Percentiles rank a stretch among this genome's conserved stretches.
phyloP scores from a whole-genome alignment of 2,888 invertebrate species.

The Zhuqinia jingwanae region DNA sequence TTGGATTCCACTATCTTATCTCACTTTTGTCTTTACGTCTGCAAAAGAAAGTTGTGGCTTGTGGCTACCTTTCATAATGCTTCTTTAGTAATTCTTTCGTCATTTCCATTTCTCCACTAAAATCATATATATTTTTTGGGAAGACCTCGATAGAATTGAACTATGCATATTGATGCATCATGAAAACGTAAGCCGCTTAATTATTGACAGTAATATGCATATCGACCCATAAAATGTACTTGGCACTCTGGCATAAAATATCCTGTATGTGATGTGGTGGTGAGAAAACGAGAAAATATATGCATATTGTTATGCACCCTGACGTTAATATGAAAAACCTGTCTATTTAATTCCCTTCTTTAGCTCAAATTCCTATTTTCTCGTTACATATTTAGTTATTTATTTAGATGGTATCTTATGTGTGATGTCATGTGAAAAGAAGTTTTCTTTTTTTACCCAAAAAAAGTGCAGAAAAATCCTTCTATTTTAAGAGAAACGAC shows the following conservation, averaged over 20 bases:
- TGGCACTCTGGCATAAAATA: not conserved
- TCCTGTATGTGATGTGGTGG: not conserved
- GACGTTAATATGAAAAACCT: too few species aligned
- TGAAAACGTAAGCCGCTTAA: slow-evolving; percentile 4
- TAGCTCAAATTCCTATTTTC: too few species aligned
- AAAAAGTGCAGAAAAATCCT: not conserved
- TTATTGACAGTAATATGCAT: slow-evolving; percentile 24
- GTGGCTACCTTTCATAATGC: too few species aligned
- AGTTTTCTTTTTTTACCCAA: not conserved
- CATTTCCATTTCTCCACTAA: too few species aligned
- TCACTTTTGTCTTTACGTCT: too few species aligned
- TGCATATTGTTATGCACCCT: too few species aligned
- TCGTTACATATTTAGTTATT: not conserved
- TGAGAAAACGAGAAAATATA: not conserved
- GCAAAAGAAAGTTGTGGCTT: too few species aligned
- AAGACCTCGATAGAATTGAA: not conserved
- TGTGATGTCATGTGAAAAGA: not conserved
- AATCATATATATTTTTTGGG: too few species aligned
- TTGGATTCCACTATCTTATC: too few species aligned
- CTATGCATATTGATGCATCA: not conserved
- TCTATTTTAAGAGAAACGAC: not conserved
- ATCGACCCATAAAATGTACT: not conserved
- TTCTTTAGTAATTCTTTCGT: too few species aligned
- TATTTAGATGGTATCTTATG: not conserved
- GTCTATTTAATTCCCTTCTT: too few species aligned